phyloP scores from a whole-genome alignment of 1,140 invertebrate genomes.

The Drosophila rhopaloa region DNA sequence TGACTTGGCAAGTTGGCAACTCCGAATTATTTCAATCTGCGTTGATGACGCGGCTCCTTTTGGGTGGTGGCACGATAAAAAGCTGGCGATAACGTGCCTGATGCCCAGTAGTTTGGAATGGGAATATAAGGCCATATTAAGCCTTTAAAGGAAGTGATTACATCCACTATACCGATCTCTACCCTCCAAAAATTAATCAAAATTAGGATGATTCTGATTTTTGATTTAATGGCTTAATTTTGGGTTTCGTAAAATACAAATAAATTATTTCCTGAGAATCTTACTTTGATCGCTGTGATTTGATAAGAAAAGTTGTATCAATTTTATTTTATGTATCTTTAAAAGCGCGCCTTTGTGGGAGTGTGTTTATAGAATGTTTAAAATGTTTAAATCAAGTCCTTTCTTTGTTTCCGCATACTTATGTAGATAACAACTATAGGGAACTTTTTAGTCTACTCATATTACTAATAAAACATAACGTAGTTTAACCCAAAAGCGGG shows the following conservation, averaged over 20 bases:
- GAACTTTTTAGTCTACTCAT: not conserved
- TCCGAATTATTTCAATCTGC: constrained; percentile 78
- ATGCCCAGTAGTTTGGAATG: not conserved
- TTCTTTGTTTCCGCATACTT: no score
- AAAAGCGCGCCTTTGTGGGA: no score
- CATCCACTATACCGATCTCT: not conserved
- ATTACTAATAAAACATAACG: not conserved
- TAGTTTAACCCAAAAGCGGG: constrained; percentile 10
- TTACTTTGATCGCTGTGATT: no score
- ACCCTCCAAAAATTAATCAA: no score
- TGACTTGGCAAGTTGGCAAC: constrained; percentile 71
- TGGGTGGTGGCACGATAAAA: constrained; percentile 57
- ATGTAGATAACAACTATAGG: not conserved
- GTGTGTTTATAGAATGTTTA: no score
- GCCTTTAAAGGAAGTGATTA: not conserved
- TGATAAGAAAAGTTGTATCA: no score
- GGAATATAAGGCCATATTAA: constrained; percentile 1
- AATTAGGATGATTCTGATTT: no score
- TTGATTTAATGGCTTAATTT: no score
- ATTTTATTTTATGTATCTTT: no score
- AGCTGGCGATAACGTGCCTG: constrained; percentile 64
- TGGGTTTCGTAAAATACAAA: no score
- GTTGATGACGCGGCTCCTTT: constrained; percentile 74
- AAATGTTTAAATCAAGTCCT: no score
- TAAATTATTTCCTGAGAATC: no score